A percentile compares a stretch with the other conserved stretches of the same genome.
phyloP scores from a whole-genome alignment of 1,140 invertebrate species.

The Antheraea pernyi region DNA sequence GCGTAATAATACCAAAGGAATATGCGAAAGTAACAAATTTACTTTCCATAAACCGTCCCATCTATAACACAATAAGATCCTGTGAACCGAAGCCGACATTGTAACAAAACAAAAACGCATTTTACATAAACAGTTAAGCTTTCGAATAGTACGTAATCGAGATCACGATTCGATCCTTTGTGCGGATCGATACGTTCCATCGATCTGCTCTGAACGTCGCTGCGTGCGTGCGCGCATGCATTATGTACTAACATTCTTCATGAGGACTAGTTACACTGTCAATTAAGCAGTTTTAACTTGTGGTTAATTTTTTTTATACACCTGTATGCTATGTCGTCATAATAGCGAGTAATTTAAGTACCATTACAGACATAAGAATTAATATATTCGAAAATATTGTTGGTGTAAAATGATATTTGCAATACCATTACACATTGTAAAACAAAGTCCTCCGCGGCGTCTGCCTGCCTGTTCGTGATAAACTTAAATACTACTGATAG shows the following conservation, averaged over 20 bases:
- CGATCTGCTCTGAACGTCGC: constrained; percentile 58
- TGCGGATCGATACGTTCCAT: constrained; percentile 69
- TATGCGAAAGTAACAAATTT: too few species aligned
- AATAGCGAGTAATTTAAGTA: too few species aligned
- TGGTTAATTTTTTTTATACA: neutral
- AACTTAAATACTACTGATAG: too few species aligned
- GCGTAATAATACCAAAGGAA: too few species aligned
- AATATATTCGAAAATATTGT: too few species aligned
- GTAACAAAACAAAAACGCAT: constrained; percentile 13
- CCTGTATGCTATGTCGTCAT: too few species aligned
- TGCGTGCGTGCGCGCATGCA: constrained; percentile 69
- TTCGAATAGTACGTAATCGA: constrained; percentile 68
- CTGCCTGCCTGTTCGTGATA: too few species aligned
- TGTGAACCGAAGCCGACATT: neutral
- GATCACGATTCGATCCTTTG: constrained; percentile 72
- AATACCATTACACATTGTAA: too few species aligned
- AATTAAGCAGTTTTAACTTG: neutral
- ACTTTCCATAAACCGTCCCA: too few species aligned
- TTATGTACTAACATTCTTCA: constrained; percentile 61
- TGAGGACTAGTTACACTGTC: constrained; percentile 24
- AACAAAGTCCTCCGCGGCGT: too few species aligned
- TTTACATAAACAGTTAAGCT: constrained; percentile 40
- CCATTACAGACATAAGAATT: too few species aligned
- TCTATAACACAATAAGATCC: neutral
- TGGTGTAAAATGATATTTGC: too few species aligned